Evolutionary conservation across 1,140 invertebrate species (phyloP).

Genomic region (Saccostrea echinata): DNA sequence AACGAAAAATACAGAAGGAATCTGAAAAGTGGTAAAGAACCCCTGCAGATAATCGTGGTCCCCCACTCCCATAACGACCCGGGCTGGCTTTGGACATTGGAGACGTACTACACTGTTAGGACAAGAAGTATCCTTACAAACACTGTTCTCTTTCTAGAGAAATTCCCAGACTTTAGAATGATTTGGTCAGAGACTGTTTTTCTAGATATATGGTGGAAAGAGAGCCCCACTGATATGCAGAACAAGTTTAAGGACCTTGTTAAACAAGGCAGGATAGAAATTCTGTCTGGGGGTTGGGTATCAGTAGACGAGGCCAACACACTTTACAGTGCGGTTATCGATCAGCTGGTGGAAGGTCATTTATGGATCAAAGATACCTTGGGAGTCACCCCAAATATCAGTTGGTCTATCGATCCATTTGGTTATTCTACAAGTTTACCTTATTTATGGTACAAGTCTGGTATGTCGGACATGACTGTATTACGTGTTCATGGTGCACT

Average conservation of each 20-base stretch:
- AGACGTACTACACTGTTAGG: constrained; percentile 94
- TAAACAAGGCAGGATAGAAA: constrained; percentile 92
- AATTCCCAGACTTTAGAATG: constrained; percentile 91
- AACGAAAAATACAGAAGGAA: neutral
- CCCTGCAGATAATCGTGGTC: constrained; percentile 95
- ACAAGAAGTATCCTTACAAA: constrained; percentile 94
- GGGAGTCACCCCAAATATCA: constrained; percentile 82
- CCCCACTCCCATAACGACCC: constrained; percentile 99
- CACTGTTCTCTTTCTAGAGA: constrained; percentile 91
- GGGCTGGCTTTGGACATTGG: constrained; percentile 97
- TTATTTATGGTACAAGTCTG: constrained; percentile 90
- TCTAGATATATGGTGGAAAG: constrained; percentile 95
- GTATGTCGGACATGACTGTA: constrained; percentile 92
- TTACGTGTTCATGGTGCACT: constrained; percentile 97
- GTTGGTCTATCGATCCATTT: constrained; percentile 98
- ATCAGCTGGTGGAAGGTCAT: constrained; percentile 97
- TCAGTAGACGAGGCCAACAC: constrained; percentile 98
- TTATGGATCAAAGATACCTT: constrained; percentile 94
- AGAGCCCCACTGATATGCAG: constrained; percentile 86
- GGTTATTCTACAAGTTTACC: constrained; percentile 92
- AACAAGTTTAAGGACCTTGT: constrained; percentile 84
- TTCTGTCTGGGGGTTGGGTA: constrained; percentile 97
- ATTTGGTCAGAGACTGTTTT: constrained; percentile 99
- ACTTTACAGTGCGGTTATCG: constrained; percentile 94
- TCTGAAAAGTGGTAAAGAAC: constrained; percentile 76